Conservation (phyloP, 2,797 vertebrate genomes). For the Bovichtus diacanthus region DNA sequence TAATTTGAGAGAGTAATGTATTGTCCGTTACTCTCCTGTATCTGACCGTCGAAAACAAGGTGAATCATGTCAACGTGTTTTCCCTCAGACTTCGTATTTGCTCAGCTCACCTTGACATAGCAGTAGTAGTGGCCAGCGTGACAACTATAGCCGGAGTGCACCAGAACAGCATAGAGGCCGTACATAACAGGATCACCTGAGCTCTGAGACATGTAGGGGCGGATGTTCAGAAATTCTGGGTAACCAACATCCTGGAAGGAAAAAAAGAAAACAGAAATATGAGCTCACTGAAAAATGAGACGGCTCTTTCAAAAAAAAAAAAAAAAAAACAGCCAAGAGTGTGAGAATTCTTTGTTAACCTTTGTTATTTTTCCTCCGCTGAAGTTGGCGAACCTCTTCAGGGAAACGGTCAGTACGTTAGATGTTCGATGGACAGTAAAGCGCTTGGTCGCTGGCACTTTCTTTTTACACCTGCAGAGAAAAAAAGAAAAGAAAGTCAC, state of each 20-base stretch:
- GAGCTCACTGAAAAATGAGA: neutral
- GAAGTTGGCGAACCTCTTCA: conserved; percentile 96
- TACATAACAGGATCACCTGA: conserved; percentile 91
- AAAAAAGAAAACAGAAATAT: neutral
- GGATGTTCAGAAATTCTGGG: conserved; percentile 93
- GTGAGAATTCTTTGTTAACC: conserved; percentile 75
- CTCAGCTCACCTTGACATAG: conserved; percentile 91
- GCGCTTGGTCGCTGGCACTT: conserved; percentile 94
- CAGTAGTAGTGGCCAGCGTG: conserved; percentile 97
- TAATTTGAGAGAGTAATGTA: neutral
- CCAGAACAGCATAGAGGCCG: conserved; percentile 93
- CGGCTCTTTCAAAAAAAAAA: neutral
- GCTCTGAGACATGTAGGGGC: conserved; percentile 96
- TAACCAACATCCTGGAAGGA: conserved; percentile 91
- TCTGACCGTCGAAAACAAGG: neutral
- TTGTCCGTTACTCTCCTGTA: neutral
- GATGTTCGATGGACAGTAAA: conserved; percentile 95
- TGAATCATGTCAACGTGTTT: neutral
- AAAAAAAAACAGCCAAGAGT: neutral
- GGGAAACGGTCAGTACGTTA: conserved; percentile 93
- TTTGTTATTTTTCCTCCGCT: conserved; percentile 95
- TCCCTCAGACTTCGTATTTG: neutral
- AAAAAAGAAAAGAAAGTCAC: neutral
- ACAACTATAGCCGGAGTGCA: conserved; percentile 96
- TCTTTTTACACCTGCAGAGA: conserved; percentile 93